Evolutionary conservation across 2,797 vertebrate genomes (phyloP).

Genomic region (Tachyglossus aculeatus): DNA sequence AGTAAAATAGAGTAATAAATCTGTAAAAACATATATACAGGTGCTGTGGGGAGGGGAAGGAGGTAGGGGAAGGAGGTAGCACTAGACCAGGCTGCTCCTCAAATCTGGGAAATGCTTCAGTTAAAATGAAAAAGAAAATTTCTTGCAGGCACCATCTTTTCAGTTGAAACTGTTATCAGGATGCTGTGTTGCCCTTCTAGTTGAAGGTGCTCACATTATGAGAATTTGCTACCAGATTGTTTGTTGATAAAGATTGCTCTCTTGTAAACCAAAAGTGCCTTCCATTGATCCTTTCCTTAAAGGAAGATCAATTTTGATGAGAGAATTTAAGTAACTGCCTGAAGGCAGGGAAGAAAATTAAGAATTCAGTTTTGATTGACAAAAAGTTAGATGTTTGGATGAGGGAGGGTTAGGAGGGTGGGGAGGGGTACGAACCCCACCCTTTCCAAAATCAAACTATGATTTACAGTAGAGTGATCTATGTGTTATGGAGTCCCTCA

Average conservation of each 20-base stretch:
- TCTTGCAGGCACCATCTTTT: constrained; percentile 53
- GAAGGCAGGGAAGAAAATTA: constrained; percentile 7
- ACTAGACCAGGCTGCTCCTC: too few species aligned
- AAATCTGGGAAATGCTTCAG: too few species aligned
- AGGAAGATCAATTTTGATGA: constrained; percentile 15
- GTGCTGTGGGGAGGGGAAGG: too few species aligned
- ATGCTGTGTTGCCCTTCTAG: constrained; percentile 29
- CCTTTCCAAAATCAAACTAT: constrained; percentile 1
- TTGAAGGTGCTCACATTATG: constrained; percentile 14
- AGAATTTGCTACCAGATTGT: constrained; percentile 31
- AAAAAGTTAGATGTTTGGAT: neutral
- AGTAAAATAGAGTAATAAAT: too few species aligned
- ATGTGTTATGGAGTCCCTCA: neutral
- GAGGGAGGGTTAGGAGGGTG: neutral
- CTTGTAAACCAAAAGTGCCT: constrained; percentile 20
- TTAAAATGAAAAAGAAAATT: constrained; percentile 60
- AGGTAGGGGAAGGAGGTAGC: too few species aligned
- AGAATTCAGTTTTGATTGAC: constrained; percentile 6
- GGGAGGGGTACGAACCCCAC: neutral
- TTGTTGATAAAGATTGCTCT: constrained; percentile 10
- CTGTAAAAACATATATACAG: too few species aligned
- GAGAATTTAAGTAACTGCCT: constrained; percentile 1
- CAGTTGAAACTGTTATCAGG: constrained; percentile 40
- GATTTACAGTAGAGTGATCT: neutral
- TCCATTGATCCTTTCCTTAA: neutral